Evolutionary conservation across 2,888 invertebrate genomes (phyloP).

Genomic region (Meghimatium bilineatum): DNA sequence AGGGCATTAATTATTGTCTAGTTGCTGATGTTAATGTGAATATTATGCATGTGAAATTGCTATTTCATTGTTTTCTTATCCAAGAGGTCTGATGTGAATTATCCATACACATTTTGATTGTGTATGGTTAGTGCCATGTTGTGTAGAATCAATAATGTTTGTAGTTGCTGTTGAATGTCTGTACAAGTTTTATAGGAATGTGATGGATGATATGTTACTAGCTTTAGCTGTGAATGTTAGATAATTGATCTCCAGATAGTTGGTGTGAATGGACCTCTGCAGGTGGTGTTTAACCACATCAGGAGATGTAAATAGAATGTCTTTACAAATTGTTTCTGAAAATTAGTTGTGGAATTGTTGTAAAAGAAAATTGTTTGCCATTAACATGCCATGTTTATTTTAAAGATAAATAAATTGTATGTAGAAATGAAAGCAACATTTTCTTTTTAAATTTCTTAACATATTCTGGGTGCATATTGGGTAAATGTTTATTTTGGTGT

Average conservation of each 20-base stretch:
- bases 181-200: too few relatives aligned
- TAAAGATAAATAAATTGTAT: not conserved
- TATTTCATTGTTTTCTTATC: not conserved
- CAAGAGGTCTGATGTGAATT: not conserved
- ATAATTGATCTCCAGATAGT: not conserved
- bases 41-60: not conserved
- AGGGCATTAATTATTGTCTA: not conserved
- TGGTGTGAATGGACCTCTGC: not conserved
- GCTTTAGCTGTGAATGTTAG: not conserved
- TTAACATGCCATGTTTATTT: constrained; percentile 13
- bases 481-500: too few relatives aligned
- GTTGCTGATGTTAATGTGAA: not conserved
- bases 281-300: not conserved
- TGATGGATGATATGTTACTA: too few relatives aligned
- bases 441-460: not conserved
- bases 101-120: not conserved
- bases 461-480: too few relatives aligned
- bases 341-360: not conserved
- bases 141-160: not conserved
- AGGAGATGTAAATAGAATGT: not conserved
- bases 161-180: too few relatives aligned
- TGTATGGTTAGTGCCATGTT: not conserved
- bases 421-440: not conserved
- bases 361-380: not conserved
- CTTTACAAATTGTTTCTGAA: not conserved